phyloP scores from a whole-genome alignment of 2,113 vertebrate species.

The Brachyhypopomus occidentalis region DNA sequence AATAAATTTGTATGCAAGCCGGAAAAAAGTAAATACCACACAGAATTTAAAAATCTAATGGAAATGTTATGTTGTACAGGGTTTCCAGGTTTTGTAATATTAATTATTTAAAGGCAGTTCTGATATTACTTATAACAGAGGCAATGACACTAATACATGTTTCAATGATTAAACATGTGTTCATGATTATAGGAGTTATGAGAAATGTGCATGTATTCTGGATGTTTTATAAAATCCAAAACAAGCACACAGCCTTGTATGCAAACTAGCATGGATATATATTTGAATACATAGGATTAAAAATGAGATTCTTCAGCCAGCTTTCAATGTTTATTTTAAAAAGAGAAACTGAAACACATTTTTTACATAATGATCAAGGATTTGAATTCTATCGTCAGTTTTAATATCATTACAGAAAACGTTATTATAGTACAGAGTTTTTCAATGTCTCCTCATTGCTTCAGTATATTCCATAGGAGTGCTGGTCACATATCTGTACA shows the following conservation, averaged over 20 bases:
- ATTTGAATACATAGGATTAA: neutral
- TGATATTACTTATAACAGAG: no score
- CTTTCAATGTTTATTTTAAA: constrained; percentile 51
- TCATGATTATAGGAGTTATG: neutral
- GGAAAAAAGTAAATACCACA: no score
- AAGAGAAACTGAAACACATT: constrained; percentile 55
- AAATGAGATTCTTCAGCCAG: constrained; percentile 11
- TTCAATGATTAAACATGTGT: no score
- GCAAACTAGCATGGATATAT: neutral
- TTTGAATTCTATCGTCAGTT: constrained; percentile 94
- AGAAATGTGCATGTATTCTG: neutral
- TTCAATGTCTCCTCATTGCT: constrained; percentile 95
- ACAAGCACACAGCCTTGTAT: no score
- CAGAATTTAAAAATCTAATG: no score
- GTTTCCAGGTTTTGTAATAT: no score
- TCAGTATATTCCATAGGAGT: constrained; percentile 91
- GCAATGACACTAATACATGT: no score
- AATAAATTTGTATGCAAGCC: no score
- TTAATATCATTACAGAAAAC: constrained; percentile 99
- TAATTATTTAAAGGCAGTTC: no score
- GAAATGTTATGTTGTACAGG: no score
- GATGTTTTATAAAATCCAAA: no score
- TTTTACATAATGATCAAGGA: constrained; percentile 98
- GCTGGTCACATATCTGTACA: constrained; percentile 99
- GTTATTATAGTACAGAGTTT: constrained; percentile 95